Evolutionary conservation across 2,888 invertebrate species (phyloP).

Genomic region (Aleiodes testaceus): DNA sequence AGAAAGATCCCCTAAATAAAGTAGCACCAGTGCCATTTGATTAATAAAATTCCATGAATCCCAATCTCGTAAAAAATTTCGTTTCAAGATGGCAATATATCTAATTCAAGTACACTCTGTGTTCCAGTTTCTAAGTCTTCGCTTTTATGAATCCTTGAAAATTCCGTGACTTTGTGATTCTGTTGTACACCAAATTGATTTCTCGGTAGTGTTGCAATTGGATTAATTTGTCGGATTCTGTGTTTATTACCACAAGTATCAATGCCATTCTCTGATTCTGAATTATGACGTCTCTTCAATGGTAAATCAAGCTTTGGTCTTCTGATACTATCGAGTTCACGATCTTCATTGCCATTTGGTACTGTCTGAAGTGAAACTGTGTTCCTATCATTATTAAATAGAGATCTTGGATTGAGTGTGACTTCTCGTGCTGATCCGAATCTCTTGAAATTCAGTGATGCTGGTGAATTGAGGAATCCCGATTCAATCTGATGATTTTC

Average conservation of each 20-base stretch:
- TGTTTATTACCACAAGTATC: conserved; percentile 57
- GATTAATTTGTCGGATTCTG: conserved; percentile 60
- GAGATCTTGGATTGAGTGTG: conserved; percentile 66
- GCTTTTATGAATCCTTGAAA: conserved; percentile 62
- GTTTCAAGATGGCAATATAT: conserved; percentile 69
- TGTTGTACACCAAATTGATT: conserved; percentile 59
- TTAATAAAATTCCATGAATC: not conserved
- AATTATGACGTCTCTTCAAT: conserved; percentile 66
- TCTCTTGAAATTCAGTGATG: conserved; percentile 58
- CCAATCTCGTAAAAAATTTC: conserved; percentile 27
- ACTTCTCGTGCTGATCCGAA: conserved; percentile 69
- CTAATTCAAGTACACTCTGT: conserved; percentile 68
- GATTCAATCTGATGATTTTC: conserved; percentile 51
- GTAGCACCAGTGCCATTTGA: too few relatives aligned
- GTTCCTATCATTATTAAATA: conserved; percentile 66
- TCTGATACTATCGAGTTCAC: conserved; percentile 41
- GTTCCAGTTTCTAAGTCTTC: conserved; percentile 59
- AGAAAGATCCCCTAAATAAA: too few relatives aligned
- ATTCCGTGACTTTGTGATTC: conserved; percentile 61
- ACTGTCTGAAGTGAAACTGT: conserved; percentile 70
- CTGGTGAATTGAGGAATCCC: conserved; percentile 50
- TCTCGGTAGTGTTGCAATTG: conserved; percentile 68
- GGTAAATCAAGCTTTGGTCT: conserved; percentile 50
- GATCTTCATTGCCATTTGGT: conserved; percentile 62
- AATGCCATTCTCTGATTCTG: conserved; percentile 68